phyloP scores from a whole-genome alignment of 2,797 vertebrate genomes.

The Megalops cyprinoides region DNA sequence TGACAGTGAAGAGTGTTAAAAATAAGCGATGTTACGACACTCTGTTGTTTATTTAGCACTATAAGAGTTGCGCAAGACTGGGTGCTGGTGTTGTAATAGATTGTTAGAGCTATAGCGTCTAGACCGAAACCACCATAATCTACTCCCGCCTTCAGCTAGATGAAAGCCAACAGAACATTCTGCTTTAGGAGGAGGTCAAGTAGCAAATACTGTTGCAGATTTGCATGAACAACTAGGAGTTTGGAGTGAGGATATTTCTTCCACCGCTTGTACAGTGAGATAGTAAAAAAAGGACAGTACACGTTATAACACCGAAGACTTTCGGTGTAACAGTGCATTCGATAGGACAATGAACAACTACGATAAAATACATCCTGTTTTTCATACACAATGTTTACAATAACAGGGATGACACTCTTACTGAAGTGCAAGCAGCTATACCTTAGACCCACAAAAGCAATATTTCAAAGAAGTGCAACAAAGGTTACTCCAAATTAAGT shows the following conservation, averaged over 20 bases:
- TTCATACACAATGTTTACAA: no score
- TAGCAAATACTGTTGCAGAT: not conserved
- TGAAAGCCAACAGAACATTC: not conserved
- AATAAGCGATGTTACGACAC: not conserved
- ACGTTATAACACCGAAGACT: not conserved
- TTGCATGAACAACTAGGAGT: not conserved
- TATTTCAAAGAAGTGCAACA: no score
- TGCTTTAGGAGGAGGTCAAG: not conserved
- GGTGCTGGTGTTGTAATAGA: not conserved
- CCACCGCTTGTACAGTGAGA: no score
- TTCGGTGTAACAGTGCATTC: not conserved
- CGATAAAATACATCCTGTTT: no score
- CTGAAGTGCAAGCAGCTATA: no score
- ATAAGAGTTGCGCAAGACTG: not conserved
- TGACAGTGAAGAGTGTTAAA: not conserved
- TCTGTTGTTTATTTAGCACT: not conserved
- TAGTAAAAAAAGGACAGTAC: not conserved
- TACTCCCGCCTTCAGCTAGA: not conserved
- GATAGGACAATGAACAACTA: not conserved
- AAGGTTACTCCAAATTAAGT: no score
- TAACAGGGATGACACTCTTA: no score
- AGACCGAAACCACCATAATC: not conserved
- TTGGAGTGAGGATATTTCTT: not conserved
- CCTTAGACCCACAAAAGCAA: no score
- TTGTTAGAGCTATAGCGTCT: not conserved